Percentiles rank a stretch among this genome's conserved stretches.
Evolutionary conservation across 2,113 vertebrate species (phyloP).

Genomic region (Galbula dea): DNA sequence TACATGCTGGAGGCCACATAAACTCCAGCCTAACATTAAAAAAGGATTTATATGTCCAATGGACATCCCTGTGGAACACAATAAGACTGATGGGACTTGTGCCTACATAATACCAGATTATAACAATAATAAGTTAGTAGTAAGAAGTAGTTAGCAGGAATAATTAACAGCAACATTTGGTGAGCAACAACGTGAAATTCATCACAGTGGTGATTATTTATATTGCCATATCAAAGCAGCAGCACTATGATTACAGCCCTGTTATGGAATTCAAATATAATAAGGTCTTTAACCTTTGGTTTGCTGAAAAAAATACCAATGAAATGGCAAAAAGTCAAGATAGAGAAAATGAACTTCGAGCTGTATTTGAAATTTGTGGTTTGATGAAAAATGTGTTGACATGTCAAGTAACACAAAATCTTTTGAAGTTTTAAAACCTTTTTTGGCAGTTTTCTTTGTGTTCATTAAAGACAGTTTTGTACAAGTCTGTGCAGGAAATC

Average conservation of each 20-base stretch:
- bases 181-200: background rate
- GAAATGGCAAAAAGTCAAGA: background rate
- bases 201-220: background rate
- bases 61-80: background rate
- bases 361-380: background rate
- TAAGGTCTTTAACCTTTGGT: conserved; percentile 9
- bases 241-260: background rate
- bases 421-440: background rate
- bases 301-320: background rate
- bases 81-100: background rate
- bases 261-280: background rate
- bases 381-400: background rate
- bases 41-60: background rate
- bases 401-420: no score
- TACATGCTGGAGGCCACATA: background rate
- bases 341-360: background rate
- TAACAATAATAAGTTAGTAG: background rate
- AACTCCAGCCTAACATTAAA: background rate
- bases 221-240: background rate
- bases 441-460: background rate
- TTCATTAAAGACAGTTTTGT: background rate
- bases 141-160: background rate
- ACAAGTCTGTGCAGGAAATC: background rate
- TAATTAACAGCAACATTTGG: background rate
- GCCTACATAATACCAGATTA: background rate